Evolutionary conservation across 2,113 vertebrate species (phyloP), one percentile per base, ranked within the genome.

Genomic region (Onychostruthus taczanowskii): DNA sequence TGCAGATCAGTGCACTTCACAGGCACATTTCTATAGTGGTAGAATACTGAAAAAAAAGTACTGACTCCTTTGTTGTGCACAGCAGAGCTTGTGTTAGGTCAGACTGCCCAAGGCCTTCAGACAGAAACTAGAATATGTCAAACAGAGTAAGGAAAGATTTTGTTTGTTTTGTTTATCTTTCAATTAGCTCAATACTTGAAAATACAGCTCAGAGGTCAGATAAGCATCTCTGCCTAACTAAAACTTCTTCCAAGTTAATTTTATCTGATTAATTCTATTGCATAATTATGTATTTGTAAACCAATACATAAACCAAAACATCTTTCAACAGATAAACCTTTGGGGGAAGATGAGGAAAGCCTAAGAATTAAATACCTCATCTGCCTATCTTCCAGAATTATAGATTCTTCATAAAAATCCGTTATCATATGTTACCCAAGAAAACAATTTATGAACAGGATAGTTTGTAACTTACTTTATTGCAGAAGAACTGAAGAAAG

Each of bases 131-230:
- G 31, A 85, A 55, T 50, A 89, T 30, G 30, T 74, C 4, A 7
- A 33, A 69, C 28, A 39, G 0, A 82, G 8, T 33, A 55, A 79
- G 18, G 28, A 62, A 87, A 22, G 14, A 0, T 11, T 50, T 81
- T 64, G 7, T 80, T 91, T 91, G 64, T 35, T 94, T 92, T 93
- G 23, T 14, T 94, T 84, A 52, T 80, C 30, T 89, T 92, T 84
- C 73, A 92, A 88, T 84, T 46, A 91, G 11, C 30, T 68, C 77
- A 78, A n/a, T 61, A 90, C 27, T 68, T 91, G 69, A 91, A 95
- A 93, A 85, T 79, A 56, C 10, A 68, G 19, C 49, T 94, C 24
- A 1, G 23, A 89, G 70, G 35, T 85, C 66, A 85, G 62, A 85
- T n/a, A 68, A 79, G 26, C 10, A 79, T 76, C 26, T 94, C 27